These are phyloP conservation scores for Ectropis grisescens DNA, from an alignment of 1,140 invertebrate genomes.

Conservation along the genomic window DNA sequence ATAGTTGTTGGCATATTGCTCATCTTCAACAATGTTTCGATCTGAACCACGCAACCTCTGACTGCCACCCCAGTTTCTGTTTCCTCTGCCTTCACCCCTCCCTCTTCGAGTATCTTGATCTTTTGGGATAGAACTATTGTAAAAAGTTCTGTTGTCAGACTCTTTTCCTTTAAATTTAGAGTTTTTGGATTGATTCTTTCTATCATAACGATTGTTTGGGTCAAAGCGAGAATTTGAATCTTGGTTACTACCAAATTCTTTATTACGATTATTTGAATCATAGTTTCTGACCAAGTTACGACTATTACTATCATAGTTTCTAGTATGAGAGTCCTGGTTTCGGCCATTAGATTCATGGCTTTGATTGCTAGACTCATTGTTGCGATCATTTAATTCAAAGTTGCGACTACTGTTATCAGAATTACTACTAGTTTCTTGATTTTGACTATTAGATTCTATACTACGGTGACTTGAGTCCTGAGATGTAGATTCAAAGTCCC, in stretches of 20 bases:
- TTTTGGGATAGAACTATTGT: constrained; percentile 46
- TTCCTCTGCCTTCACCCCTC: constrained; percentile 26
- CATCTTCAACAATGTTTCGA: constrained; percentile 38
- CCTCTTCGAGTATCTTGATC: constrained; percentile 43
- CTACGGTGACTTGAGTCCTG: too few relatives aligned
- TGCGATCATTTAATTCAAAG: constrained; percentile 10
- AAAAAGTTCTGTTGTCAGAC: constrained; percentile 37
- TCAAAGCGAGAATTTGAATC: constrained; percentile 11
- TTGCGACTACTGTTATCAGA: constrained; percentile 11
- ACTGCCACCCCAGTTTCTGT: constrained; percentile 36
- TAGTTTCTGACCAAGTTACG: constrained; percentile 3
- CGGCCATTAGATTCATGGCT: constrained; percentile 8
- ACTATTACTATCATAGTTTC: constrained; percentile 1
- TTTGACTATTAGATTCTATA: constrained; percentile 5
- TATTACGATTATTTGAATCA: constrained; percentile 15
- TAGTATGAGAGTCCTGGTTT: constrained; percentile 6
- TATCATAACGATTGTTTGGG: constrained; percentile 14
- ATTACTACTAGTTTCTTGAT: constrained; percentile 6
- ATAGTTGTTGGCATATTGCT: constrained; percentile 49
- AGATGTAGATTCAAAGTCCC: too few relatives aligned
- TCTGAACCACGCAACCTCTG: constrained; percentile 32
- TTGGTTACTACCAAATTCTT: constrained; percentile 12
- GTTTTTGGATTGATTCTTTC: constrained; percentile 35
- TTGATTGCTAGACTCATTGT: constrained; percentile 9
- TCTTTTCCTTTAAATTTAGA: constrained; percentile 45